Base-by-base conservation (phyloP, 2,797 vertebrate species). In the Euphonia xanthogaster region DNA sequence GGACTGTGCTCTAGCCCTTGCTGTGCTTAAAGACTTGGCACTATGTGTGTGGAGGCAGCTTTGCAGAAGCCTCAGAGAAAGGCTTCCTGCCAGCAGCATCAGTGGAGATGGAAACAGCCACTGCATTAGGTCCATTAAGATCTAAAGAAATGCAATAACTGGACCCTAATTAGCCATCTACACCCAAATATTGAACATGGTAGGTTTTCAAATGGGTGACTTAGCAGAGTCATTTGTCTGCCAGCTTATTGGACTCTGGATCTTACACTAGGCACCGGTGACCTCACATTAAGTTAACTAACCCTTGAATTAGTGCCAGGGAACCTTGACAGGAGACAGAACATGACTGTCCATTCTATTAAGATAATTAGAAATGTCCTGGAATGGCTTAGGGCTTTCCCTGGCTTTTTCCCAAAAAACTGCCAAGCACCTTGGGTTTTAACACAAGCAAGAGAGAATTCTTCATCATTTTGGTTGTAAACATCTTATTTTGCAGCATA, bases 51-150 rank as follows among this genome's bases (percentile, higher is more conserved):
- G 65, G 20, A 75, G 8, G n/a, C 45, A 75, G 86, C 28, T 78
- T 55, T 78, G 39, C 60, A 70, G 62, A 53, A 90, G 35, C 14
- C 85, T 90, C 42, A 76, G 55, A 25, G 27, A 58, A 94, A 60
- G 5, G 2, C 12, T 81, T 75, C n/a, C 58, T 27, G 75, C 19
- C 30, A 87, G 63, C 22, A 90, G 30, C 55, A 75, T 68, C 63
- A 72, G 37, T 72, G 58, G 53, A 87, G 21, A 37, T 1, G 3
- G 60, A 74, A 90, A 75, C 19, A n/a, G 25, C 33, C 50, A 35
- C 31, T 42, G 47, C 13, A 25, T 23, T 53, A 65, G 31, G 76
- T 50, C 48, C 6, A 75, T 42, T 61, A 13, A 24, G n/a, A 48
- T 35, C 19, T 70, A 53, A 48, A 65, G 24, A 90, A 83, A 76